These are phyloP conservation scores for Geotria australis DNA, from an alignment of 2,797 vertebrate genomes.

Conservation along the genomic window DNA sequence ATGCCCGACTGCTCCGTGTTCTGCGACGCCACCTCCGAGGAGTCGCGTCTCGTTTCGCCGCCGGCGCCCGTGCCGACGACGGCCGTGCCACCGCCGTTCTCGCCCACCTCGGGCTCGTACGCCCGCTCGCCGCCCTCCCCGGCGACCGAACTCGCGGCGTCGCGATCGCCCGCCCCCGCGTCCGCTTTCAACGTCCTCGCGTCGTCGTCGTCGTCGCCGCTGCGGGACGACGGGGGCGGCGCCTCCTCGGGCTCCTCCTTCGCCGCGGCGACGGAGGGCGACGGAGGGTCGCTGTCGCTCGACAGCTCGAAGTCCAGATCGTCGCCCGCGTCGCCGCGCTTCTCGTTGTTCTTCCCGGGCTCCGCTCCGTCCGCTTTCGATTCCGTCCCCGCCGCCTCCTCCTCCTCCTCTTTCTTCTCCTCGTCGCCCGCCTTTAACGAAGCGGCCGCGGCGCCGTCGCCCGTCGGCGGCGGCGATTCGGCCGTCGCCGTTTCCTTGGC, in stretches of 20 bases:
- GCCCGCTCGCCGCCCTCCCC: not conserved
- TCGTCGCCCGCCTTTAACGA: constrained; percentile 9
- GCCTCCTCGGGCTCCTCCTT: constrained; percentile 4
- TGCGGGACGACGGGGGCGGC: constrained; percentile 7
- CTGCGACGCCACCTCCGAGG: constrained; percentile 60
- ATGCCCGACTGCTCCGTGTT: constrained; percentile 79
- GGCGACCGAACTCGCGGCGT: too few species aligned
- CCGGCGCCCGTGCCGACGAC: constrained; percentile 25
- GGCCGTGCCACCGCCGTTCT: constrained; percentile 11
- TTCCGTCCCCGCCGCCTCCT: constrained; percentile 13
- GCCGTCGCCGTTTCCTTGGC: too few species aligned
- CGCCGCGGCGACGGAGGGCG: constrained; percentile 3
- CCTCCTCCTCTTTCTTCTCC: not conserved
- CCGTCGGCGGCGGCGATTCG: too few species aligned
- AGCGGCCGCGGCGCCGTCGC: not conserved
- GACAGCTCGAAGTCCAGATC: constrained; percentile 65
- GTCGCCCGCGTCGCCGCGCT: constrained; percentile 5
- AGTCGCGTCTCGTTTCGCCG: constrained; percentile 38
- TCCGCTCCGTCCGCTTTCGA: too few species aligned
- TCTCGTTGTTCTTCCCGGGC: constrained; percentile 3
- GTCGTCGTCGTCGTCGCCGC: constrained; percentile 10
- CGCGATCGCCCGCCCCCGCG: not conserved
- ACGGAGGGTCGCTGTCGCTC: constrained; percentile 50
- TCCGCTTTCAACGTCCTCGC: constrained; percentile 8
- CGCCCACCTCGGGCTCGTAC: constrained; percentile 2